Conservation (phyloP, 2,797 vertebrate genomes). For the Rhinophrynus dorsalis region DNA sequence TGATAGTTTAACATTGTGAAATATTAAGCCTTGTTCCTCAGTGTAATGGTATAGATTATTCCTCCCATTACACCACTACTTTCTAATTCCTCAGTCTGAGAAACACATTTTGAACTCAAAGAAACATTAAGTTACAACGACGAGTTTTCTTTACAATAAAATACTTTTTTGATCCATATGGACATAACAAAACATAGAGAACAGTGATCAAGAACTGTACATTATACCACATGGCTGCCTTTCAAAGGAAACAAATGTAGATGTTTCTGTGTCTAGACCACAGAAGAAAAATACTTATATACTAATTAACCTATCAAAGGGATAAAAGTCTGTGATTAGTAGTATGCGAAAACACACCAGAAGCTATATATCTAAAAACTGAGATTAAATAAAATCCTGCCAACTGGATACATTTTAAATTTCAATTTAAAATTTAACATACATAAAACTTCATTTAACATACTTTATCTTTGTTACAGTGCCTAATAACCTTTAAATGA, state of each 20-base stretch:
- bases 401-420: conserved; percentile 19
- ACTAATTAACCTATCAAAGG: conserved; percentile 72
- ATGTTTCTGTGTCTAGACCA: conserved; percentile 82
- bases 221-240: conserved; percentile 71
- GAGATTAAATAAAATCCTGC: conserved; percentile 9
- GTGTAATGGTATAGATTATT: too few species aligned
- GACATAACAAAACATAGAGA: conserved; percentile 72
- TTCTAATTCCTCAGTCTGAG: neutral
- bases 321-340: conserved; percentile 53
- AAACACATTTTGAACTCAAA: neutral
- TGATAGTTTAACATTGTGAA: too few species aligned
- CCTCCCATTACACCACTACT: too few species aligned
- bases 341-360: conserved; percentile 7
- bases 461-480: neutral
- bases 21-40: too few species aligned
- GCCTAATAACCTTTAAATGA: neutral
- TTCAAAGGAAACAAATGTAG: conserved; percentile 80
- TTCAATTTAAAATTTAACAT: conserved; percentile 9
- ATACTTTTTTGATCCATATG: conserved; percentile 73
- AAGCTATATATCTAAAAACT: conserved; percentile 22
- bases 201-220: conserved; percentile 60
- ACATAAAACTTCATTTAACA: conserved; percentile 3
- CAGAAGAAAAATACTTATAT: conserved; percentile 72
- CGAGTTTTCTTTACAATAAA: conserved; percentile 49
- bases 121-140: neutral